phyloP scores from a whole-genome alignment of 2,797 vertebrate genomes.

The Parotocinclus haroldoi region DNA sequence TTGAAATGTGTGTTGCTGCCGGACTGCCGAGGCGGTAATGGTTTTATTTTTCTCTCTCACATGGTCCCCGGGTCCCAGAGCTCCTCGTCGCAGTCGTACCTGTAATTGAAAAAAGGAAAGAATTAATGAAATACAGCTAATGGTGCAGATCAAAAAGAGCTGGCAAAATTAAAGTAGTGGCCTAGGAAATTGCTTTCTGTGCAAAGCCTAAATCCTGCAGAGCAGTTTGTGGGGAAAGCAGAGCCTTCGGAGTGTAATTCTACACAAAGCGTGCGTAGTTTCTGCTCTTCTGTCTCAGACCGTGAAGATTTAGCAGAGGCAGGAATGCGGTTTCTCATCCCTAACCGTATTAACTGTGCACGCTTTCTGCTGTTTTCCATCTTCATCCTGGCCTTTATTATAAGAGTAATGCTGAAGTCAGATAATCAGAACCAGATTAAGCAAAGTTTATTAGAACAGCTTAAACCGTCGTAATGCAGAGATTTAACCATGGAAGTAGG shows the following conservation, averaged over 20 bases:
- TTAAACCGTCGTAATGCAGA: too few species aligned
- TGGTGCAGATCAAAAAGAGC: slow-evolving; percentile 58
- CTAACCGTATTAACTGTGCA: slow-evolving; percentile 17
- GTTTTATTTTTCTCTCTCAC: slow-evolving; percentile 36
- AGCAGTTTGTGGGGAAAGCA: slow-evolving; percentile 32
- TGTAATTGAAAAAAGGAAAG: slow-evolving; percentile 62
- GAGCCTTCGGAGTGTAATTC: slow-evolving; percentile 29
- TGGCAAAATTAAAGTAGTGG: slow-evolving; percentile 58
- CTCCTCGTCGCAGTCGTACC: slow-evolving; percentile 45
- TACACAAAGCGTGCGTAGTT: slow-evolving; percentile 15
- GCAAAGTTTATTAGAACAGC: not conserved
- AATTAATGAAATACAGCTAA: slow-evolving; percentile 62
- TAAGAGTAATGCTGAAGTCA: not conserved
- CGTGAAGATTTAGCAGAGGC: too few species aligned
- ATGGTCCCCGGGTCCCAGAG: slow-evolving; percentile 35
- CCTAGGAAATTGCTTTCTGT: slow-evolving; percentile 58
- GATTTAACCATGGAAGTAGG: too few species aligned
- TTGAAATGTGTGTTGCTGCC: slow-evolving; percentile 32
- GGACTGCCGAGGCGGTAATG: slow-evolving; percentile 28
- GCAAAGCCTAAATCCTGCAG: slow-evolving; percentile 44
- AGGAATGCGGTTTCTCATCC: too few species aligned
- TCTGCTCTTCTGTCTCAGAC: not conserved
- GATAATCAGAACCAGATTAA: not conserved
- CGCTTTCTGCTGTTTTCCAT: slow-evolving; percentile 22
- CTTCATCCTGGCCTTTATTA: slow-evolving; percentile 3